Conservation (phyloP, 2,888 invertebrate genomes). For the Peribatodes rhomboidaria region DNA sequence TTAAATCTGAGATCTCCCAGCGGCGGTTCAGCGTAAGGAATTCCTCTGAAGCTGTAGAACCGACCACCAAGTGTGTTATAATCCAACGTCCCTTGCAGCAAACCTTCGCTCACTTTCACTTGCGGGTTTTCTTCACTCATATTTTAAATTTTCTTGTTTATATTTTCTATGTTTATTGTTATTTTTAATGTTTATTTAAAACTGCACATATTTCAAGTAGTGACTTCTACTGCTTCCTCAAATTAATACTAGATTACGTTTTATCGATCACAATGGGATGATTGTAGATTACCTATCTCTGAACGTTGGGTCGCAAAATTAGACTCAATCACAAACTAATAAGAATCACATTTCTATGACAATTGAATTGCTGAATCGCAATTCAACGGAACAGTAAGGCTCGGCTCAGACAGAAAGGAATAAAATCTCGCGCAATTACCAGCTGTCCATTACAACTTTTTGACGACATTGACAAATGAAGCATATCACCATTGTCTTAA, state of each 20-base stretch:
- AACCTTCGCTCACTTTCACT: constrained; percentile 60
- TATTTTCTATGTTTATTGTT: no score
- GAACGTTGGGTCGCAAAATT: not conserved
- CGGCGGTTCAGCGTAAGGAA: constrained; percentile 73
- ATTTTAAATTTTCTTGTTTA: no score
- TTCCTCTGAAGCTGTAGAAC: constrained; percentile 70
- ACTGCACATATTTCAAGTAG: no score
- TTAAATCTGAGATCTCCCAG: constrained; percentile 68
- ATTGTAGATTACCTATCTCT: not conserved
- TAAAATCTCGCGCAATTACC: no score
- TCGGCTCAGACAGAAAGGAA: no score
- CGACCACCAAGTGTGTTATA: constrained; percentile 58
- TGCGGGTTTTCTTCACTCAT: constrained; percentile 42
- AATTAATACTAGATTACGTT: not conserved
- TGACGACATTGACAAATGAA: no score
- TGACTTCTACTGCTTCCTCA: no score
- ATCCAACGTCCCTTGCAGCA: constrained; percentile 62
- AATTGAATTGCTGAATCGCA: not conserved
- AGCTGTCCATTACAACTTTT: no score
- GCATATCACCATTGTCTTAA: no score
- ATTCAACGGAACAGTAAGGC: not conserved
- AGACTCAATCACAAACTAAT: not conserved
- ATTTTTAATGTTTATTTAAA: no score
- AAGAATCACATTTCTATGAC: not conserved
- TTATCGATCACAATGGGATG: not conserved